These are phyloP conservation scores for Tetramorium parvispinum DNA, from an alignment of 1,140 invertebrate genomes.

Conservation along the genomic window DNA sequence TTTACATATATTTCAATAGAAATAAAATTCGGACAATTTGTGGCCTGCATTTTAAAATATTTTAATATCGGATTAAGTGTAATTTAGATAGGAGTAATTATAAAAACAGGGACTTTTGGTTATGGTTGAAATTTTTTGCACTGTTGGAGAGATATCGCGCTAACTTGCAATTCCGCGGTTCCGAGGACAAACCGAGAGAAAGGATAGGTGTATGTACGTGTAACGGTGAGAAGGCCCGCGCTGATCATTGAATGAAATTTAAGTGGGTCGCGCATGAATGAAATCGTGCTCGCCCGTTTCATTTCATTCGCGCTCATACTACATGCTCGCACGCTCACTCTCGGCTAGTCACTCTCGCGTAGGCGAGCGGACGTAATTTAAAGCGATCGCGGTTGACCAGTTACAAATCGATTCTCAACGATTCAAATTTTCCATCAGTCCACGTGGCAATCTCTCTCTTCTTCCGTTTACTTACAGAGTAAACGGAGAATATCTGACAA, in stretches of 20 bases:
- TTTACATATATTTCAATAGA: not conserved
- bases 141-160: not conserved
- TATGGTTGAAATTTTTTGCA: not conserved
- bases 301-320: constrained; percentile 26
- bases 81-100: not conserved
- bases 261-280: constrained; percentile 80
- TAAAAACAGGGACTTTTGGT: not conserved
- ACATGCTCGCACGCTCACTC: constrained; percentile 21
- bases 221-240: constrained; percentile 33
- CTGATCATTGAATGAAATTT: constrained; percentile 79
- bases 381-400: constrained; percentile 69
- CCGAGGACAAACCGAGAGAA: constrained; percentile 63
- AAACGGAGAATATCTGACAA: no score
- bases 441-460: not conserved
- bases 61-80: not conserved
- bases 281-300: constrained; percentile 68
- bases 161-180: constrained; percentile 41
- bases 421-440: constrained; percentile 13
- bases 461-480: not conserved
- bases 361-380: constrained; percentile 80
- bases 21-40: not conserved
- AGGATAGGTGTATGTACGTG: constrained; percentile 66
- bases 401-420: constrained; percentile 64
- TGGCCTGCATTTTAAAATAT: not conserved
- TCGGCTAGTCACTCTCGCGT: constrained; percentile 62